Evolutionary conservation across 2,797 vertebrate genomes (phyloP).

Genomic region (Selene dorsalis): DNA sequence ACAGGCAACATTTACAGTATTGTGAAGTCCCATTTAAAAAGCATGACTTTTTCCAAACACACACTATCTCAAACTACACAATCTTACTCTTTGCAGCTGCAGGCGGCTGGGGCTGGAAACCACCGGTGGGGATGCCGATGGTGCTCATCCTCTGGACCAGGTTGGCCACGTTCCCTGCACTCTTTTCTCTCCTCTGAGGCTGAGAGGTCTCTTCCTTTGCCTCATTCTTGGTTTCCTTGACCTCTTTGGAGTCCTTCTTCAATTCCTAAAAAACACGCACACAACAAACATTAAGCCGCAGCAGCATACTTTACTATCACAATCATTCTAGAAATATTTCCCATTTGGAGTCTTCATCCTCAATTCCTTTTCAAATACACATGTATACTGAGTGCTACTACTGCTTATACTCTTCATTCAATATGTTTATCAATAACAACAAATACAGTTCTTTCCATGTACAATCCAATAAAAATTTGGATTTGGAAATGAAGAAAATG

Average conservation of each 20-base stretch:
- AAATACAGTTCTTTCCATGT: no score
- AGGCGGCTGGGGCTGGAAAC: conserved; percentile 89
- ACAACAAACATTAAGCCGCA: background rate
- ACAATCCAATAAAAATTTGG: background rate
- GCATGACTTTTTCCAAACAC: background rate
- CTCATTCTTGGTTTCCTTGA: conserved; percentile 82
- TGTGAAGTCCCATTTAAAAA: background rate
- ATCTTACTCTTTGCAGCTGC: conserved; percentile 72
- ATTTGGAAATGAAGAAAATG: background rate
- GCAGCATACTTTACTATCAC: background rate
- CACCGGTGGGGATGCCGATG: conserved; percentile 91
- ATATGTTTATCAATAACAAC: no score
- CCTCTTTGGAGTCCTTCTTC: conserved; percentile 85
- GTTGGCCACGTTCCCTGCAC: conserved; percentile 90
- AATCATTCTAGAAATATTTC: background rate
- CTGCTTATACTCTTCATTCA: no score
- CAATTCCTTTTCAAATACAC: background rate
- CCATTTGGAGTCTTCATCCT: background rate
- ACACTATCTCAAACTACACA: background rate
- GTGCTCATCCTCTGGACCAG: conserved; percentile 96
- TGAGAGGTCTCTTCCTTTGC: conserved; percentile 86
- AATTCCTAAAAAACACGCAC: conserved; percentile 85
- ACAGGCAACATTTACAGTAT: no score
- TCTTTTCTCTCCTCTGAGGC: conserved; percentile 87
- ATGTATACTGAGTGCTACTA: no score